Conservation (phyloP, 2,113 vertebrate species). For the Callocephalon fimbriatum region DNA sequence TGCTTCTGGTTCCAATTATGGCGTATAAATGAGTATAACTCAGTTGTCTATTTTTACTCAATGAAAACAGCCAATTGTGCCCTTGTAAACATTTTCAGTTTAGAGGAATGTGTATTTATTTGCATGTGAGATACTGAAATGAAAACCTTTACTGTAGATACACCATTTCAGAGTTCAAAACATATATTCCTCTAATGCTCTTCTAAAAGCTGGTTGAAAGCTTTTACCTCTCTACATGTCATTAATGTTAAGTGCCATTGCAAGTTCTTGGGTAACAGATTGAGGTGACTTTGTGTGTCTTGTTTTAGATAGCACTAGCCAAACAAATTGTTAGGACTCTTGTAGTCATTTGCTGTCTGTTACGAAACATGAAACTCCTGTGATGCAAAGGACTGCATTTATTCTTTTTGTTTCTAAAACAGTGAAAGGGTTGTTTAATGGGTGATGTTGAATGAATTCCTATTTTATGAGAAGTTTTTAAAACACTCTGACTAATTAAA, state of each 20-base stretch:
- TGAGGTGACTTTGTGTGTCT: background rate
- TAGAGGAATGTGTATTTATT: background rate
- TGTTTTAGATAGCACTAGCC: background rate
- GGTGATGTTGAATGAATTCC: background rate
- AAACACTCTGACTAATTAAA: background rate
- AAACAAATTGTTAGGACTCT: background rate
- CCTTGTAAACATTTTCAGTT: background rate
- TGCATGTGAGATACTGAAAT: background rate
- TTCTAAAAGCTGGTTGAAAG: background rate
- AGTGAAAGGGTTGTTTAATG: background rate
- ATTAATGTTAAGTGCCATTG: background rate
- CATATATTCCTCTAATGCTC: background rate
- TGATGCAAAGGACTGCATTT: background rate
- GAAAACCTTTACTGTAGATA: background rate
- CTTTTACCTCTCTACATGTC: background rate
- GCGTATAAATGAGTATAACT: background rate
- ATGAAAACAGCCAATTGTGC: background rate
- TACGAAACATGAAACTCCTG: background rate
- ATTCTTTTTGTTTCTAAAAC: background rate
- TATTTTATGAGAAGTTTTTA: background rate
- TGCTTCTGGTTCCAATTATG: background rate
- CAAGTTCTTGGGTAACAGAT: background rate
- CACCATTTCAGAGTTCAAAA: background rate
- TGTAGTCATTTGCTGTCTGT: background rate
- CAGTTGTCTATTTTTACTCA: conserved; percentile 31